Base-by-base conservation (phyloP, 2,113 vertebrate species). In the Strigops habroptila region DNA sequence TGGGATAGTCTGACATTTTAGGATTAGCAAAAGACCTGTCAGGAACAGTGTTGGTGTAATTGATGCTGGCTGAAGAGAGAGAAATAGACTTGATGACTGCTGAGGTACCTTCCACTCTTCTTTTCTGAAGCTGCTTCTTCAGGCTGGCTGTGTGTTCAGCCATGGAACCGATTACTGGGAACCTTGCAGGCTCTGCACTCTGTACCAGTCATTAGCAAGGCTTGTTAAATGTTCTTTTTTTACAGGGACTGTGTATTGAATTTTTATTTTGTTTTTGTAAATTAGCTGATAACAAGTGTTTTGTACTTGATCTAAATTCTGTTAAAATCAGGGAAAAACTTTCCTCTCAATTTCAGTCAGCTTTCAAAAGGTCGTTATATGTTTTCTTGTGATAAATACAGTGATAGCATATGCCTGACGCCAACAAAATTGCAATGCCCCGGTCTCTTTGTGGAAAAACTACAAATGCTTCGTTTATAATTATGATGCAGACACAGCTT, bases 341-440 rank as follows among this genome's bases (percentile, higher is more conserved):
- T 68, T 27, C 25, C 35, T 75, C 28, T 70, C 69, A 1, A 15
- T 48, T 77, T 90, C 78, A 69, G 10, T 33, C 28, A 65, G 18
- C 6, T 53, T 87, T 48, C 23, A 8, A 48, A 83, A 59, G 33
- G 11, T 43, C 12, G 27, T 35, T 62, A 18, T 41, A 1, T 44
- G 28, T 52, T 92, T 71, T 68, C 21, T 35, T 60, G 12, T 74
- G 43, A 74, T 60, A 81, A 68, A 68, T 25, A 51, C 3, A 24
- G 19, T 0, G 0, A 57, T 8, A 74, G 48, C 18, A 12, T 8
- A 30, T 2, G 12, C 17, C 43, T 53, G 48, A n/a, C 3, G 0
- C 15, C 24, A 48, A 35, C 13, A 33, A 31, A 88, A 62, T 44
- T 49, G 10, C 25, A 39, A 28, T 33, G n/a, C 14, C 48, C 37